A percentile compares a stretch with the other conserved stretches of the same genome.
phyloP scores from a whole-genome alignment of 1,140 invertebrate genomes.

The Teleopsis dalmanni region DNA sequence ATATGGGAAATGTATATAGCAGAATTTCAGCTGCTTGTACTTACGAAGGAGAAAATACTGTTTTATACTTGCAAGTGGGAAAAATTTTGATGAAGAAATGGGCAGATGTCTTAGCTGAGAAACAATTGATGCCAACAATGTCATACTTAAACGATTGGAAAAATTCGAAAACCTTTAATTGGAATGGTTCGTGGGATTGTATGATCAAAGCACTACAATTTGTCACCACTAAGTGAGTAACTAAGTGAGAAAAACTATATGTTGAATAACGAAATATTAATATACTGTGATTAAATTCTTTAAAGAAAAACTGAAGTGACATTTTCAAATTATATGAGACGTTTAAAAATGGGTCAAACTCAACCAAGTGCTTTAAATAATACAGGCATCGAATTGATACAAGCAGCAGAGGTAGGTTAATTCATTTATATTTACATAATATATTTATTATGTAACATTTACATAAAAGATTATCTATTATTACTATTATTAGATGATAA shows the following conservation, averaged over 20 bases:
- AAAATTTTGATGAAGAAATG: conserved; percentile 66
- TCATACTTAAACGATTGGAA: conserved; percentile 50
- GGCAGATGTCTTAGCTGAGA: conserved; percentile 51
- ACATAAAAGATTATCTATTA: too few species aligned
- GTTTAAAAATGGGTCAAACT: conserved; percentile 50
- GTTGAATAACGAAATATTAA: conserved; percentile 1
- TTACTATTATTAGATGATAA: too few species aligned
- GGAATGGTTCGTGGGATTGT: conserved; percentile 53
- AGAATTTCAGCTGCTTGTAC: conserved; percentile 74
- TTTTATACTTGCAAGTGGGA: conserved; percentile 82
- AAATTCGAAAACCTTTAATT: conserved; percentile 37
- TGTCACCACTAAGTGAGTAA: conserved; percentile 58
- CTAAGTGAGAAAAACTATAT: background rate
- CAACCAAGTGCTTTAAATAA: conserved; percentile 74
- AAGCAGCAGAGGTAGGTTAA: conserved; percentile 55
- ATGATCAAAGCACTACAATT: conserved; percentile 56
- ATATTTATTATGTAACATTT: too few species aligned
- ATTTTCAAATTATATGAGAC: conserved; percentile 54
- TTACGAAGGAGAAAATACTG: conserved; percentile 91
- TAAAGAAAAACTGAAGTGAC: conserved; percentile 33
- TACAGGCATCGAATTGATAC: conserved; percentile 65
- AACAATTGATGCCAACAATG: conserved; percentile 51
- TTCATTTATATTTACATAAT: too few species aligned
- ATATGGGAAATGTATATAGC: conserved; percentile 71
- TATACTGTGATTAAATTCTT: conserved; percentile 54